A percentile compares a stretch with the other conserved stretches of the same genome.
These are phyloP conservation scores for Acanthis flammea DNA, from an alignment of 2,797 vertebrate species.

Conservation along the genomic window DNA sequence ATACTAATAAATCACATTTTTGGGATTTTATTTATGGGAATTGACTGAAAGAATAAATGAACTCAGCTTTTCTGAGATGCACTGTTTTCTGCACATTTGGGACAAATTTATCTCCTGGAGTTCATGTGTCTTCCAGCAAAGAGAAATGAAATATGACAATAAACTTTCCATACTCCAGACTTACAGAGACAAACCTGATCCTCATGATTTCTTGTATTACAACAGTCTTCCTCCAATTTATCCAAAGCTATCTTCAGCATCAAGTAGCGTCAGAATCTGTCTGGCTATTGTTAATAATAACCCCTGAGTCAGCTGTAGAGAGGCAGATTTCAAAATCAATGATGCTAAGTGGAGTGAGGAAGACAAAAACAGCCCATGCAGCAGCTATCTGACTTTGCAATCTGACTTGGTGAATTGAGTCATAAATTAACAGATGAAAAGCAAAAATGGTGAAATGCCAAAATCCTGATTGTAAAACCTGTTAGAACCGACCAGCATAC, in stretches of 20 bases:
- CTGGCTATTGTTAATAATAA: slow-evolving; percentile 20
- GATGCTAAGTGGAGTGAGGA: background rate
- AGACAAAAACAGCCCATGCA: background rate
- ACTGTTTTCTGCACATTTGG: background rate
- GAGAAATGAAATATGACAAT: slow-evolving; percentile 21
- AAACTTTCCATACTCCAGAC: background rate
- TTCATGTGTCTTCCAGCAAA: background rate
- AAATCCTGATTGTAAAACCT: background rate
- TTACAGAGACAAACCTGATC: background rate
- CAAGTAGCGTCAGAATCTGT: background rate
- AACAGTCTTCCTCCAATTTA: background rate
- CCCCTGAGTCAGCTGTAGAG: background rate
- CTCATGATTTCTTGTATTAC: background rate
- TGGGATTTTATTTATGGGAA: background rate
- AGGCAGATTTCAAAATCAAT: background rate
- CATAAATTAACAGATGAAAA: slow-evolving; percentile 29
- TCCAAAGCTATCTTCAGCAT: background rate
- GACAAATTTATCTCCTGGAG: slow-evolving; percentile 9
- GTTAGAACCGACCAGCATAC: background rate
- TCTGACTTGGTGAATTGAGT: background rate
- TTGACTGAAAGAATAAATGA: background rate
- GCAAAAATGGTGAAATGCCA: background rate
- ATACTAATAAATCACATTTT: background rate
- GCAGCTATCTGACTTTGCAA: slow-evolving; percentile 16
- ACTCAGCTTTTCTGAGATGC: background rate